Evolutionary conservation across 1,140 invertebrate genomes (phyloP).

Genomic region (Myzus persicae): DNA sequence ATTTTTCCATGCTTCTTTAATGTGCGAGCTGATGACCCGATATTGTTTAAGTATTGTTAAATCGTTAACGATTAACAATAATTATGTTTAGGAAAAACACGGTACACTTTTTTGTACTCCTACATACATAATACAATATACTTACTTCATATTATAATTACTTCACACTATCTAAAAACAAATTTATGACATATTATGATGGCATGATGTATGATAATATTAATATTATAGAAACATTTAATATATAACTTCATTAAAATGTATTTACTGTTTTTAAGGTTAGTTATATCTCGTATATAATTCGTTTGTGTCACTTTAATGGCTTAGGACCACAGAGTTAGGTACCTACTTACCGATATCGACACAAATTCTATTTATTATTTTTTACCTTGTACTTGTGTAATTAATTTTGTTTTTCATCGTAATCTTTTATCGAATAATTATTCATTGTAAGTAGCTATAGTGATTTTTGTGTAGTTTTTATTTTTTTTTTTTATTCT

Average conservation of each 20-base stretch:
- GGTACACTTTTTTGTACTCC: neutral
- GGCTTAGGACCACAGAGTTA: neutral
- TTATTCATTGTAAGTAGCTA: neutral
- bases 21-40: too few relatives aligned
- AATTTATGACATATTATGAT: too few relatives aligned
- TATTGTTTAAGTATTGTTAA: neutral
- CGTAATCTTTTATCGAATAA: neutral
- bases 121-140: neutral
- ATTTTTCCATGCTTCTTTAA: neutral
- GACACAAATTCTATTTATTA: neutral
- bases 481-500: neutral
- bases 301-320: too few relatives aligned
- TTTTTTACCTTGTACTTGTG: neutral
- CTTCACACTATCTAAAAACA: too few relatives aligned
- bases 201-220: too few relatives aligned
- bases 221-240: too few relatives aligned
- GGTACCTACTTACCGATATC: neutral
- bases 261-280: too few relatives aligned
- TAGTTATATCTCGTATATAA: too few relatives aligned
- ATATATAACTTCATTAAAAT: too few relatives aligned
- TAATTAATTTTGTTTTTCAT: neutral
- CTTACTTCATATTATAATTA: neutral
- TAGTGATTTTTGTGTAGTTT: neutral
- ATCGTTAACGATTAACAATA: neutral
- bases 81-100: neutral